Evolutionary conservation across 2,888 invertebrate genomes (phyloP), one percentile per base, ranked within the genome.

Genomic region (Scaptomyza reducta): DNA sequence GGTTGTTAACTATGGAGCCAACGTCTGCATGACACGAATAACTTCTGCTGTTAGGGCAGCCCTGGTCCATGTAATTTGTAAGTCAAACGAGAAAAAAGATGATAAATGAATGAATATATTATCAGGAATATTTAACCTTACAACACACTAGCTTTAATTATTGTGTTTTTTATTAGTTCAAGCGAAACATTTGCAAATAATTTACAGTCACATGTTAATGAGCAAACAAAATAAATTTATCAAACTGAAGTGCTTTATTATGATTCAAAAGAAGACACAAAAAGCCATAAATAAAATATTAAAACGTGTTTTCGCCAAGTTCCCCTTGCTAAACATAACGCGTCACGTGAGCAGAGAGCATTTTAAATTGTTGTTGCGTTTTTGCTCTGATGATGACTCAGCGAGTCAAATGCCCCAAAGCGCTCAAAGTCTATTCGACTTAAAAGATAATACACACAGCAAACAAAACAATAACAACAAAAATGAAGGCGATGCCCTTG

Each of bases 221-320:
- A 44, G 42, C 6, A 33, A 40, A 56, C 31, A 70, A 59, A 16
- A 40, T 66, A 56, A 69, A 67, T 61, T 60, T 51, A 9, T 18
- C 45, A 5, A 62, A 51, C 64, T 57, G 60, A 77, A 72, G 59
- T 68, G 61, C 60, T 68, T 78, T 64, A 80, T 75, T 60, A 59
- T 60, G 50, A 63, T 55, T 64, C 55, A 56, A 57, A 55, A 57
- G 10, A 42, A 47, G 27, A 54, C 7, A 44, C 46, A 22, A 22
- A 22, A 22, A 3, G 22, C 14, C 61, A 58, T 45, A 65, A 60
- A 70, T 53, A 41, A 2, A 62, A 64, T 46, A 51, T 29, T 25
- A 46, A 67, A 82, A 81, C 84, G 78, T 80, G 83, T 80, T 80
- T 72, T 51, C 46, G n/a, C n/a, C 27, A 64, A 68, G 65, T 63